These are phyloP conservation scores for Aphaenogaster floridana DNA, from an alignment of 1,140 invertebrate species.

Conservation along the genomic window DNA sequence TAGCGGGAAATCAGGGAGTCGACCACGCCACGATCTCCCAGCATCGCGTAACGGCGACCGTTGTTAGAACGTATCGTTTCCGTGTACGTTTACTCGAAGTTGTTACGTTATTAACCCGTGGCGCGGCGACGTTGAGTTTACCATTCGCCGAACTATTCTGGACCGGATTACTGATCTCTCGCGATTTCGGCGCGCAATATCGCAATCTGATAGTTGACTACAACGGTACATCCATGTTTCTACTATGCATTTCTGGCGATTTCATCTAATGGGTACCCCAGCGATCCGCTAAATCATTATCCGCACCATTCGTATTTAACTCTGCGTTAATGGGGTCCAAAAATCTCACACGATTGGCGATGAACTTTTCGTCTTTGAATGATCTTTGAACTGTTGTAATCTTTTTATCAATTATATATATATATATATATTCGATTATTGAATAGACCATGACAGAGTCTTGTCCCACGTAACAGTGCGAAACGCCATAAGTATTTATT, in stretches of 20 bases:
- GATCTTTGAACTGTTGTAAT: background rate
- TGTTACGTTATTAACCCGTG: slow-evolving; percentile 49
- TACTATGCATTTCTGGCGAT: background rate
- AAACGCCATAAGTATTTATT: background rate
- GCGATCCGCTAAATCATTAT: background rate
- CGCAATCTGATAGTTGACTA: slow-evolving; percentile 41
- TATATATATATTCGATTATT: background rate
- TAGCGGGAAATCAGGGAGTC: slow-evolving; percentile 32
- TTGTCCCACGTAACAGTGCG: background rate
- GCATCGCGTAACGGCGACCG: slow-evolving; percentile 23
- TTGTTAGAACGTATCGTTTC: slow-evolving; percentile 43
- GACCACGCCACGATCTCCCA: slow-evolving; percentile 12
- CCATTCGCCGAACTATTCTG: slow-evolving; percentile 49
- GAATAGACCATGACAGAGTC: background rate
- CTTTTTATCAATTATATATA: background rate
- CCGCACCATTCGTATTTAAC: background rate
- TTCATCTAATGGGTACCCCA: background rate
- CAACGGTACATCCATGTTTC: background rate
- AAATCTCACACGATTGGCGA: background rate
- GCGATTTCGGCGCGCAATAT: slow-evolving; percentile 41
- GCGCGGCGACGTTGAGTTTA: slow-evolving; percentile 45
- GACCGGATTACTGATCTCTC: slow-evolving; percentile 45
- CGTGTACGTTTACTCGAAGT: slow-evolving; percentile 56
- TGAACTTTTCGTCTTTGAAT: background rate
- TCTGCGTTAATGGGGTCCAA: background rate